Conservation (phyloP, 2,113 vertebrate species). For the Micronisus gabar region DNA sequence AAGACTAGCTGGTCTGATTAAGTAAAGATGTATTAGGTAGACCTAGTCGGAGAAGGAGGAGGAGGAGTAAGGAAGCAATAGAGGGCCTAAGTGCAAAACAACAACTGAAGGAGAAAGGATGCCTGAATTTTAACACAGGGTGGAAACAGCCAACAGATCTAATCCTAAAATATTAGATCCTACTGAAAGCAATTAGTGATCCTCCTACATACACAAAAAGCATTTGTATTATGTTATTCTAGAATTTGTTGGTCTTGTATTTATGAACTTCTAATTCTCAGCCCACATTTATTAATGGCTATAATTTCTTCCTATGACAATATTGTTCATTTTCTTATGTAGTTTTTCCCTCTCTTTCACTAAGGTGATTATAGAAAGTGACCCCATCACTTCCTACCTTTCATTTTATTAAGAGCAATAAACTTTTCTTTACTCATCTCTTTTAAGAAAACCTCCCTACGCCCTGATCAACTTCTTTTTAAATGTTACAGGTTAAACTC, state of each 20-base stretch:
- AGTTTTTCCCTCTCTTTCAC: neutral
- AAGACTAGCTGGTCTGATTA: neutral
- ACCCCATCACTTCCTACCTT: neutral
- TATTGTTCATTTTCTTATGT: neutral
- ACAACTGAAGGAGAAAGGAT: neutral
- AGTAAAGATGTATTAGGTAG: neutral
- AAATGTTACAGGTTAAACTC: neutral
- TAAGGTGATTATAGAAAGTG: neutral
- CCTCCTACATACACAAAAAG: neutral
- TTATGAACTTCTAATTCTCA: neutral
- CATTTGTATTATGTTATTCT: neutral
- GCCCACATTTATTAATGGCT: neutral
- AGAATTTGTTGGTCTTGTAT: neutral
- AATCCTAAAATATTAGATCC: neutral
- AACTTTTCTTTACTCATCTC: too few species aligned
- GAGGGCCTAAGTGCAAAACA: neutral
- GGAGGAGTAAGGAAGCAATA: neutral
- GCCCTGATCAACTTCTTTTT: neutral
- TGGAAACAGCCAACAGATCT: neutral
- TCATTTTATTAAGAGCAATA: neutral
- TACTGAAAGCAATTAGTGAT: neutral
- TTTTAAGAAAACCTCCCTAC: neutral
- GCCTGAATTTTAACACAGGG: neutral
- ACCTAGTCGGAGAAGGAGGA: neutral
- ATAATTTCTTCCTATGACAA: neutral